Conservation (phyloP, 2,888 invertebrate species). For the Chrysolina haemoptera region DNA sequence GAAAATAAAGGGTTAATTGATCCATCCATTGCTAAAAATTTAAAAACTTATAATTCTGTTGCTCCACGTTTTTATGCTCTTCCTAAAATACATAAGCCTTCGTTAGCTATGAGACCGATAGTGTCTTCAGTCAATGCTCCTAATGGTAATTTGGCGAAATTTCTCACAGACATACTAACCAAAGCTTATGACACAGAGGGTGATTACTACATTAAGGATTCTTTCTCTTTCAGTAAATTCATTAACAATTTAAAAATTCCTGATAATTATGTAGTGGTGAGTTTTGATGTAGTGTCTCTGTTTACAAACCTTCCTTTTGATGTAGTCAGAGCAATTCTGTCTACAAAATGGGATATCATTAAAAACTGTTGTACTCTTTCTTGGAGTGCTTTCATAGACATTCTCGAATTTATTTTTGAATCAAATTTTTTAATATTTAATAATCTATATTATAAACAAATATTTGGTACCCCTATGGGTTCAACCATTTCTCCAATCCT, state of each 20-base stretch:
- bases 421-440: background rate
- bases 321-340: background rate
- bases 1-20: no score
- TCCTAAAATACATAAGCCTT: no score
- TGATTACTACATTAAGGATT: slow-evolving; percentile 23
- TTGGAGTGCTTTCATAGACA: slow-evolving; percentile 18
- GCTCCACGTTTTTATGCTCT: no score
- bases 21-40: no score
- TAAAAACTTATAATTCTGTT: no score
- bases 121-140: no score
- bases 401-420: slow-evolving; percentile 4
- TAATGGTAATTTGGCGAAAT: slow-evolving; percentile 15
- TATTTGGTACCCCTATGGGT: slow-evolving; percentile 13
- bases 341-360: slow-evolving; percentile 18
- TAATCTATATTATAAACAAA: slow-evolving; percentile 15
- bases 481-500: background rate
- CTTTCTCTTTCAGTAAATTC: slow-evolving; percentile 3
- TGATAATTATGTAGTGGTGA: slow-evolving; percentile 7
- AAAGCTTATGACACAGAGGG: no score
- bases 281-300: slow-evolving; percentile 10
- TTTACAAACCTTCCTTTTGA: slow-evolving; percentile 27
- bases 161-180: no score
- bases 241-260: slow-evolving; percentile 17
- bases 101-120: no score
- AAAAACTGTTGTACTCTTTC: background rate